Conservation (phyloP, 1,140 invertebrate genomes). For the Agrypnia vestita region DNA sequence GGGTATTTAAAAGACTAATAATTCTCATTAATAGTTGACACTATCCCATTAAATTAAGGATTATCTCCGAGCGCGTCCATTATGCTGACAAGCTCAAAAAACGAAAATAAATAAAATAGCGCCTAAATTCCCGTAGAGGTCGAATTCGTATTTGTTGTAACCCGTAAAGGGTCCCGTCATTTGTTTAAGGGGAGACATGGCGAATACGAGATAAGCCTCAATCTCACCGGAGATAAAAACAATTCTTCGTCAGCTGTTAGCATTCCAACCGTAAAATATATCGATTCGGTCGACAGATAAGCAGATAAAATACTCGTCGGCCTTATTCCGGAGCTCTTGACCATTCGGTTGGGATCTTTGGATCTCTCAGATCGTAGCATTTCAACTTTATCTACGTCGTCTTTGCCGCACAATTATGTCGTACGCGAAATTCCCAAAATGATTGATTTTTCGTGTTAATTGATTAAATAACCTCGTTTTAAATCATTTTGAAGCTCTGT, state of each 20-base stretch:
- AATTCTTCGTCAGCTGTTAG: conserved; percentile 56
- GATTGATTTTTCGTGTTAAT: no score
- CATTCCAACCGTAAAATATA: conserved; percentile 59
- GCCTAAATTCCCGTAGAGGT: conserved; percentile 42
- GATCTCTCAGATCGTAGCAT: no score
- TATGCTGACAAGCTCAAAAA: conserved; percentile 22
- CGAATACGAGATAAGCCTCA: conserved; percentile 59
- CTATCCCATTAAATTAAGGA: conserved; percentile 43
- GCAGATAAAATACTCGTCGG: background rate
- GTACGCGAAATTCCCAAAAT: no score
- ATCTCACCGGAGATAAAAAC: conserved; percentile 58
- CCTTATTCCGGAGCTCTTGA: no score
- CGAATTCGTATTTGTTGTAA: conserved; percentile 32
- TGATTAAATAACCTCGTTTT: no score
- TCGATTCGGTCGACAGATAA: conserved; percentile 50
- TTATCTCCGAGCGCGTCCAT: conserved; percentile 40
- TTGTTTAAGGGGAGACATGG: conserved; percentile 59
- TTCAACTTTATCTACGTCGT: no score
- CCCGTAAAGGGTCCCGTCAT: conserved; percentile 54
- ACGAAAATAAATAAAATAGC: conserved; percentile 26
- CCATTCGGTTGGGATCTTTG: no score
- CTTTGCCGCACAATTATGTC: no score
- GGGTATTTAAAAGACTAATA: conserved; percentile 39
- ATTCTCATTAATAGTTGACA: conserved; percentile 43
- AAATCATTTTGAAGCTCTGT: no score